A percentile compares a stretch with the other conserved stretches of the same genome.
Conservation (phyloP, 2,113 vertebrate species). For the Delphinapterus leucas region DNA sequence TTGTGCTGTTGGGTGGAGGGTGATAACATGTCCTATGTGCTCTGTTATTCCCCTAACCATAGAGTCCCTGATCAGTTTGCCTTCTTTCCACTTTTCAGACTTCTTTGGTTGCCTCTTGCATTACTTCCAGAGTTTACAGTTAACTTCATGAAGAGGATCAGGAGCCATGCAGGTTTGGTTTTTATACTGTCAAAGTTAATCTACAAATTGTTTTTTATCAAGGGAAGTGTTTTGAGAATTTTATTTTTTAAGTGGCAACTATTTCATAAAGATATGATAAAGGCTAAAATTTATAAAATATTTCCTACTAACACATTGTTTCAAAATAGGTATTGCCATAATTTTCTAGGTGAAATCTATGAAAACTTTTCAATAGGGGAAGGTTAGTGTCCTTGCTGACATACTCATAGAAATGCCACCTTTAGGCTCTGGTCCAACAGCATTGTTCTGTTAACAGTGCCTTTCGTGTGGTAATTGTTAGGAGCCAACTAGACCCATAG, state of each 20-base stretch:
- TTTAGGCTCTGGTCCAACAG: background rate
- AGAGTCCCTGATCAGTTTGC: background rate
- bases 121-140: background rate
- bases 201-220: background rate
- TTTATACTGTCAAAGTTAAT: background rate
- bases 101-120: background rate
- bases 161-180: background rate
- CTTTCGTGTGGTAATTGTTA: background rate
- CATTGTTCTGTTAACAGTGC: background rate
- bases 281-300: background rate
- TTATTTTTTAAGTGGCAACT: background rate
- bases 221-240: background rate
- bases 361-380: background rate
- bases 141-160: background rate
- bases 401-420: background rate
- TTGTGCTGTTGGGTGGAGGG: background rate
- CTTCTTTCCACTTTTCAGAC: background rate
- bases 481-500: background rate
- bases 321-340: background rate
- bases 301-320: background rate
- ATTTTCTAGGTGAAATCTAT: background rate
- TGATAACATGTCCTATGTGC: background rate
- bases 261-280: background rate
- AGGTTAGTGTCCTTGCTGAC: background rate
- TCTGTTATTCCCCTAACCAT: background rate